Conservation (phyloP, 2,113 vertebrate genomes). For the Crotalus horridus region DNA sequence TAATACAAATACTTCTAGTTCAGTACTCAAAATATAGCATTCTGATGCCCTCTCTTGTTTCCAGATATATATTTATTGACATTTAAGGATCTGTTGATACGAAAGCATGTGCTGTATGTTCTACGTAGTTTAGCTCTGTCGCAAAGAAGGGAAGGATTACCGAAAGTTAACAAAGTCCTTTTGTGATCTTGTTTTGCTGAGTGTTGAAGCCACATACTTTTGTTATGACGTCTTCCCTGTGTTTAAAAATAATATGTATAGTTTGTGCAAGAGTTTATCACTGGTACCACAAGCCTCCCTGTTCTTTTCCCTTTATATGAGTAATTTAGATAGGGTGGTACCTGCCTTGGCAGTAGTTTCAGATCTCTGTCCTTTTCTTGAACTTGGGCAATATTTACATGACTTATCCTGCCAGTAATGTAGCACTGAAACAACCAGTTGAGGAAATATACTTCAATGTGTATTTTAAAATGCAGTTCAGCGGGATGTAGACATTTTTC, state of each 20-base stretch:
- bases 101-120: not conserved
- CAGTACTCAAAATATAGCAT: not conserved
- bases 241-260: not conserved
- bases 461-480: not conserved
- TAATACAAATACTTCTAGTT: not conserved
- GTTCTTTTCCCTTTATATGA: not conserved
- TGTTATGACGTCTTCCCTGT: not conserved
- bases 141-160: not conserved
- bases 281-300: not conserved
- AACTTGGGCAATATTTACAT: conserved; percentile 1
- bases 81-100: conserved; percentile 13
- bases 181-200: not conserved
- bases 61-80: not conserved
- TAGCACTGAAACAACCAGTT: not conserved
- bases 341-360: not conserved
- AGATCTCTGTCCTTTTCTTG: conserved; percentile 2
- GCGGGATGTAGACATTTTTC: not conserved
- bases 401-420: not conserved
- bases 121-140: not conserved
- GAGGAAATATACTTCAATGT: not conserved
- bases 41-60: not conserved
- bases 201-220: not conserved
- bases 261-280: not conserved
- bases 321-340: conserved; percentile 1
- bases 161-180: not conserved